Percentiles rank a stretch among this genome's conserved stretches.
These are phyloP conservation scores for Cephonodes hylas DNA, from an alignment of 2,888 invertebrate genomes.

Conservation along the genomic window DNA sequence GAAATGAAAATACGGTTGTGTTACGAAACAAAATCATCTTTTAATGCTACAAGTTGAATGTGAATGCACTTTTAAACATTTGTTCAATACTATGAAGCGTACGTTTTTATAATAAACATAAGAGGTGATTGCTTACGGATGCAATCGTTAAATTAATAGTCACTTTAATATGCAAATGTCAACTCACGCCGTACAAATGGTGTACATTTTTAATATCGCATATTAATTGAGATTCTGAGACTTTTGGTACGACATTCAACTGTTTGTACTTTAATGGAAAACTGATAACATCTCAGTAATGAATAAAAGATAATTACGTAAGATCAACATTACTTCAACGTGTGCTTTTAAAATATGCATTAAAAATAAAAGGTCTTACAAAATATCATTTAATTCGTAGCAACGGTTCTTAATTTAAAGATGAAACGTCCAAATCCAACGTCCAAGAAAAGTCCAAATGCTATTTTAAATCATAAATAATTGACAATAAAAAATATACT, in stretches of 20 bases:
- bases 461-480: too few relatives aligned
- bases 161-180: constrained; percentile 37
- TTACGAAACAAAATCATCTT: constrained; percentile 7
- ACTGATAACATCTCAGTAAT: neutral
- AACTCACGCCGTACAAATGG: constrained; percentile 30
- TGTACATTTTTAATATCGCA: constrained; percentile 40
- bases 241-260: neutral
- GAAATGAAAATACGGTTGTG: constrained; percentile 4
- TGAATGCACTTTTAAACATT: neutral
- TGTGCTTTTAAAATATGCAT: too few relatives aligned
- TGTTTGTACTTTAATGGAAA: neutral
- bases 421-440: too few relatives aligned
- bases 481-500: too few relatives aligned
- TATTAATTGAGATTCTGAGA: constrained; percentile 30
- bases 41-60: constrained; percentile 9
- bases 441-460: too few relatives aligned
- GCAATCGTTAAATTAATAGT: constrained; percentile 34
- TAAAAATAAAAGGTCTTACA: too few relatives aligned
- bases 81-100: neutral
- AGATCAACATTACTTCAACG: neutral
- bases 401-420: too few relatives aligned
- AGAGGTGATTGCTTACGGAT: constrained; percentile 29
- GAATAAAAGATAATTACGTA: neutral
- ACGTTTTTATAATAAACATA: constrained; percentile 14
- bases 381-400: too few relatives aligned